A percentile compares a stretch with the other conserved stretches of the same genome.
Evolutionary conservation across 2,888 invertebrate species (phyloP).

Genomic region (Lissonota sp.): DNA sequence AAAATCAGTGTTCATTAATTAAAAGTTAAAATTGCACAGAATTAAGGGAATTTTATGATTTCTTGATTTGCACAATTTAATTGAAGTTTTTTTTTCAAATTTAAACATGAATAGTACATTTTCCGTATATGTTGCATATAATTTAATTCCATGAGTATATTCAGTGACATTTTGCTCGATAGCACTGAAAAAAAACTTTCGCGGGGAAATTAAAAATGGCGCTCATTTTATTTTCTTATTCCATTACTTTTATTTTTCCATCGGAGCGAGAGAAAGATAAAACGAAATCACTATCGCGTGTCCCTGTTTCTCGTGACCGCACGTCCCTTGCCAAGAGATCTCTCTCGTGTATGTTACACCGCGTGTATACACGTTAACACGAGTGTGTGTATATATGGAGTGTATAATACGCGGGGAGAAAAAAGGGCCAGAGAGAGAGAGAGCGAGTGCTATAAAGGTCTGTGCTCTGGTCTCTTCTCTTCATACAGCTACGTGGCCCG

Average conservation of each 20-base stretch:
- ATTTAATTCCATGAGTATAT: too few relatives aligned
- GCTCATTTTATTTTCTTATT: constrained; percentile 8
- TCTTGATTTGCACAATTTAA: too few relatives aligned
- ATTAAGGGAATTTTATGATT: too few relatives aligned
- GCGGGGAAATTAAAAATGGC: neutral
- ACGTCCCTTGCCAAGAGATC: constrained; percentile 16
- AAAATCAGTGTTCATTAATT: too few relatives aligned
- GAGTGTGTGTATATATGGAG: neutral
- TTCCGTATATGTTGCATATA: too few relatives aligned
- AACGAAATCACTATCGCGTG: constrained; percentile 64
- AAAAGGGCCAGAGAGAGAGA: constrained; percentile 3
- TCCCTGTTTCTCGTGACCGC: constrained; percentile 59
- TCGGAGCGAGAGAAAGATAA: constrained; percentile 11
- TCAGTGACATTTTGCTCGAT: too few relatives aligned
- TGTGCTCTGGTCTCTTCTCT: constrained; percentile 35
- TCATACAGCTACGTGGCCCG: constrained; percentile 58
- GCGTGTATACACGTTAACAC: constrained; percentile 24
- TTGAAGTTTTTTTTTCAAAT: too few relatives aligned
- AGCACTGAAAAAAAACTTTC: too few relatives aligned
- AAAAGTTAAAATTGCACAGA: too few relatives aligned
- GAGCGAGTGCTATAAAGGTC: constrained; percentile 15
- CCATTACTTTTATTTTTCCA: neutral
- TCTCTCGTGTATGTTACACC: constrained; percentile 41
- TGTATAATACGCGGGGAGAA: constrained; percentile 29
- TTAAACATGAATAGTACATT: too few relatives aligned